A percentile compares a stretch with the other conserved stretches of the same genome.
phyloP scores from a whole-genome alignment of 2,888 invertebrate species.

The Machimus atricapillus region DNA sequence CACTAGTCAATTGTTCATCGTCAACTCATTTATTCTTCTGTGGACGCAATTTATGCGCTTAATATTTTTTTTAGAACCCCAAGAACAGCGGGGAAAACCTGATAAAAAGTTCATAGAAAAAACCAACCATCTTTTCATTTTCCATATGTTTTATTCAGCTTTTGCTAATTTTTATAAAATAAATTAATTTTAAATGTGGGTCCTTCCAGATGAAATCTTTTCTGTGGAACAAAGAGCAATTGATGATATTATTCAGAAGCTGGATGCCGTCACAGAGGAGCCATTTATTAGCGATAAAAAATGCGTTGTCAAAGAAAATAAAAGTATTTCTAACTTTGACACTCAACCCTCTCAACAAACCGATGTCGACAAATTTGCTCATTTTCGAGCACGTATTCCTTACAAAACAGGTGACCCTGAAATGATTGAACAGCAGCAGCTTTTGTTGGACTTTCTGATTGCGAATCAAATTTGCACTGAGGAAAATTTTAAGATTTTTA shows the following conservation, averaged over 20 bases:
- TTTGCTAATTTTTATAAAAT: neutral
- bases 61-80: no score
- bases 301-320: neutral
- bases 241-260: slow-evolving; percentile 9
- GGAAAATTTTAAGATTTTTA: slow-evolving; percentile 59
- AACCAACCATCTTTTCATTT: no score
- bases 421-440: slow-evolving; percentile 56
- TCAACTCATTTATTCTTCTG: no score
- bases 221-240: neutral
- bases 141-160: no score
- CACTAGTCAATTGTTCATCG: no score
- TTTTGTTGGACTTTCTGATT: slow-evolving; percentile 58
- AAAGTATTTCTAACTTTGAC: neutral
- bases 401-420: slow-evolving; percentile 57
- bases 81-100: no score
- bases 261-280: neutral
- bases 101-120: no score
- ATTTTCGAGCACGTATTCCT: slow-evolving; percentile 56
- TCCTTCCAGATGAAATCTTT: neutral
- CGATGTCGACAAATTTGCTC: slow-evolving; percentile 49
- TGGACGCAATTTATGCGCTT: no score
- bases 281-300: neutral
- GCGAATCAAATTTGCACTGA: slow-evolving; percentile 60
- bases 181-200: neutral
- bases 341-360: neutral